These are phyloP conservation scores for Cancer borealis DNA, from an alignment of 2,888 invertebrate genomes.

Conservation along the genomic window DNA sequence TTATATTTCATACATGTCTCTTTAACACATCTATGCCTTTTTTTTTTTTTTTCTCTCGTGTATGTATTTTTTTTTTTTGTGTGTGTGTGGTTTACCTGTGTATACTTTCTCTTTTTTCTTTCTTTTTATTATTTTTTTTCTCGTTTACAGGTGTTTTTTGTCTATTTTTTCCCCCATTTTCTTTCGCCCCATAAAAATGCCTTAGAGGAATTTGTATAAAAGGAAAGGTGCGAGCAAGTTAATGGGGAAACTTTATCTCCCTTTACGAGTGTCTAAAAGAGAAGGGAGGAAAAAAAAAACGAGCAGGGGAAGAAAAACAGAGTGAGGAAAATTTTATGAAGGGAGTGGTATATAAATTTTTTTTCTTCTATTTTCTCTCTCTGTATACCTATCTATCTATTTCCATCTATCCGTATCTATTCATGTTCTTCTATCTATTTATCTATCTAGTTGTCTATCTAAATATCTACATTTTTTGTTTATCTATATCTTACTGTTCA, in stretches of 20 bases:
- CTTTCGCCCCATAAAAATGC: not conserved
- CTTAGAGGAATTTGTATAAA: not conserved
- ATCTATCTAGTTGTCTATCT: too few species aligned
- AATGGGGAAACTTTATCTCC: not conserved
- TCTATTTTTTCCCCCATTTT: not conserved
- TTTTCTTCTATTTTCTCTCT: too few species aligned
- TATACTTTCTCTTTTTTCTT: not conserved
- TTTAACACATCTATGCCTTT: not conserved
- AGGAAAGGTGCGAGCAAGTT: conserved; percentile 1
- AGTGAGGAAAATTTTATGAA: not conserved
- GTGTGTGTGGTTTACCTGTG: not conserved
- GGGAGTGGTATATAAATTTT: not conserved
- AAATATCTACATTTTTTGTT: too few species aligned
- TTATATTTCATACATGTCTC: not conserved
- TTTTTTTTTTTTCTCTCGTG: not conserved
- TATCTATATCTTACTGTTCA: too few species aligned
- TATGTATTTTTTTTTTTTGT: not conserved
- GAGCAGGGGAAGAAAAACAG: not conserved
- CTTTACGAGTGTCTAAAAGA: not conserved
- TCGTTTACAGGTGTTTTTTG: not conserved
- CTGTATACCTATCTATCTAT: too few species aligned
- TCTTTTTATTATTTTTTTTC: not conserved
- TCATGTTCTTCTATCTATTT: too few species aligned
- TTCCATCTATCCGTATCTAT: too few species aligned
- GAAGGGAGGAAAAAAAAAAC: not conserved